Percentiles rank a stretch among this genome's conserved stretches.
Evolutionary conservation across 92 coral and sea anemone genomes (phyloP).

Genomic region (Meandrina meandrites): DNA sequence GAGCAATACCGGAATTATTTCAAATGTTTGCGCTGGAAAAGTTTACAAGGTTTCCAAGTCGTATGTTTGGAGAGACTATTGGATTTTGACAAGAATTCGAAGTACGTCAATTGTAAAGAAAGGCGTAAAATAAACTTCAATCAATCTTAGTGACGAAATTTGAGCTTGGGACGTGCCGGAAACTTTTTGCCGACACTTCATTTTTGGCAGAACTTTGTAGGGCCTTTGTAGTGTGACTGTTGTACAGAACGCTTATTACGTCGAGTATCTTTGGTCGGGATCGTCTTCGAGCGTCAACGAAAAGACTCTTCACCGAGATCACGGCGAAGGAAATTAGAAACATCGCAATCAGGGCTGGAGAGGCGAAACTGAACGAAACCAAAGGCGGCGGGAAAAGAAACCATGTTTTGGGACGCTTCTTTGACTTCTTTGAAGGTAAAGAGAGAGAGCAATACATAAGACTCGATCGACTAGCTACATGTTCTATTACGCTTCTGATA

Average conservation of each 20-base stretch:
- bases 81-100: not conserved
- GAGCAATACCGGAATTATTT: no score
- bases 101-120: not conserved
- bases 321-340: not conserved
- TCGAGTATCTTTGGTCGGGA: not conserved
- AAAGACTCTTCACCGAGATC: not conserved
- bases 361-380: not conserved
- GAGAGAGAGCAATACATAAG: no score
- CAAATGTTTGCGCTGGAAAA: not conserved
- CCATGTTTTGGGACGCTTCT: slow-evolving; percentile 16
- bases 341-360: no score
- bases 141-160: not conserved
- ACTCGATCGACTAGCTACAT: not conserved
- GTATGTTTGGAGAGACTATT: not conserved
- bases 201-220: not conserved
- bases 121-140: not conserved
- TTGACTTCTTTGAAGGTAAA: slow-evolving; percentile 2
- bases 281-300: not conserved
- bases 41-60: not conserved
- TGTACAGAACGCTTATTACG: not conserved
- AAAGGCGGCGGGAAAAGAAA: not conserved
- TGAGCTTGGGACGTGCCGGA: not conserved
- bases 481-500: not conserved
- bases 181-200: not conserved
- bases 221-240: not conserved